phyloP scores from a whole-genome alignment of 2,113 vertebrate species.

The Dasyurus viverrinus region DNA sequence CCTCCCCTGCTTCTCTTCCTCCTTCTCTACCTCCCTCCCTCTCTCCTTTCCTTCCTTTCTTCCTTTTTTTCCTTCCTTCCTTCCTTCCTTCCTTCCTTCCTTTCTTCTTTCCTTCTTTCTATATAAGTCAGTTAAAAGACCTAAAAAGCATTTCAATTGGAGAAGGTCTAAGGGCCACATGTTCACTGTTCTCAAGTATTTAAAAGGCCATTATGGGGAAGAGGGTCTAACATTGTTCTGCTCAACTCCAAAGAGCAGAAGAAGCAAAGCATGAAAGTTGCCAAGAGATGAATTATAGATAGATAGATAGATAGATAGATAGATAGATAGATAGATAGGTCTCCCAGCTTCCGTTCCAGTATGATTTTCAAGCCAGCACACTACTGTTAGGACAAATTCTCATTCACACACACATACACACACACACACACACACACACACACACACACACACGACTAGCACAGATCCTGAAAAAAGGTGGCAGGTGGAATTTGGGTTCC shows the following conservation, averaged over 20 bases:
- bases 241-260: neutral
- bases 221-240: neutral
- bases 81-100: neutral
- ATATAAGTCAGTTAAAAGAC: neutral
- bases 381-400: neutral
- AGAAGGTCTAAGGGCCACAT: neutral
- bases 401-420: neutral
- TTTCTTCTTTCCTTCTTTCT: neutral
- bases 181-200: neutral
- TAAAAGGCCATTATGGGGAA: neutral
- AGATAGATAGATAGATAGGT: too few relatives aligned
- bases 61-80: too few relatives aligned
- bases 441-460: neutral
- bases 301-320: too few relatives aligned
- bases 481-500: neutral
- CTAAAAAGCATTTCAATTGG: neutral
- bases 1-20: accelerated
- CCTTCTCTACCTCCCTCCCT: neutral
- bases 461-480: neutral
- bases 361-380: neutral
- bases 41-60: too few relatives aligned
- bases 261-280: neutral
- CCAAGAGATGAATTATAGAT: neutral
- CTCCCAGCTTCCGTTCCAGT: neutral
- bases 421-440: neutral